These are phyloP conservation scores for Geophilus truncorum DNA, from an alignment of 2,888 invertebrate species.

Conservation along the genomic window DNA sequence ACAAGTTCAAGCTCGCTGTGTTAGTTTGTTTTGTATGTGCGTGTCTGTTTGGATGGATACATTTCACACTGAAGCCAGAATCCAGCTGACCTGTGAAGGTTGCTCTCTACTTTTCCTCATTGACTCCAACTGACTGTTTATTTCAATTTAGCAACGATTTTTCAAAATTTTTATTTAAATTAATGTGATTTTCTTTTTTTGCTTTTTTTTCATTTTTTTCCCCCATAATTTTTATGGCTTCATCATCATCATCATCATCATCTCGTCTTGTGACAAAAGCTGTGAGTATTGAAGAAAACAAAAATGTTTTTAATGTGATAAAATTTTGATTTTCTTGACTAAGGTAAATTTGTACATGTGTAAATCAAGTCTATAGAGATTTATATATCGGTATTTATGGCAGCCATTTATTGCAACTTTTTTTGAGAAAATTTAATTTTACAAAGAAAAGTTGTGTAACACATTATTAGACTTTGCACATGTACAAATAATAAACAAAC, in stretches of 20 bases:
- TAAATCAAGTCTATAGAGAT: too few species aligned
- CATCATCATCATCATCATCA: neutral
- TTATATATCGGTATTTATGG: too few species aligned
- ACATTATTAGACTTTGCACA: too few species aligned
- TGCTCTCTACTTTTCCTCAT: neutral
- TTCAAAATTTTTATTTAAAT: neutral
- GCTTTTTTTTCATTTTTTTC: neutral
- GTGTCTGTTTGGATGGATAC: conserved; percentile 6
- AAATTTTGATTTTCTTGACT: too few species aligned
- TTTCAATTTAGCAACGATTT: neutral
- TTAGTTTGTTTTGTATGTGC: neutral
- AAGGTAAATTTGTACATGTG: too few species aligned
- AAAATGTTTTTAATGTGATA: too few species aligned
- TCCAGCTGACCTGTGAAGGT: neutral
- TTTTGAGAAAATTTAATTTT: too few species aligned
- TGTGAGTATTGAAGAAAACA: neutral
- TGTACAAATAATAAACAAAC: too few species aligned
- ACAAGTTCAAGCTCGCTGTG: neutral
- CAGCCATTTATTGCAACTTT: too few species aligned
- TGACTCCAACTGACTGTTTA: neutral
- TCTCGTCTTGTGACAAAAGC: neutral
- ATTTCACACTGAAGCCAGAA: neutral
- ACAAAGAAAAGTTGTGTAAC: too few species aligned
- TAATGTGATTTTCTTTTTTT: neutral
- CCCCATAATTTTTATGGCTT: neutral